Evolutionary conservation across 2,113 vertebrate genomes (phyloP).

Genomic region (Tetrao urogallus): DNA sequence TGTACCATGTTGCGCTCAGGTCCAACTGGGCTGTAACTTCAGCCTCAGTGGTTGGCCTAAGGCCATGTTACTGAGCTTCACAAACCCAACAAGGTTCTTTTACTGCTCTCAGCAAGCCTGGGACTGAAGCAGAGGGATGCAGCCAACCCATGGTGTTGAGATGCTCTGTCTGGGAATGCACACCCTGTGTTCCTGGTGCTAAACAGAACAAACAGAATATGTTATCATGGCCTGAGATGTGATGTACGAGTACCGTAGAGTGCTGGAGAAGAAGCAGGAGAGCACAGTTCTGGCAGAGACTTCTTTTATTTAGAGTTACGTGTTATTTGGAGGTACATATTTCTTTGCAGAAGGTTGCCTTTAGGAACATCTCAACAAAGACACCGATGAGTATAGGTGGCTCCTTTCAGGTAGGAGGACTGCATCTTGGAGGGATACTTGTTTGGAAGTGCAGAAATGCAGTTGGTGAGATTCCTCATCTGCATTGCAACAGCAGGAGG

Average conservation of each 20-base stretch:
- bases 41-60: not conserved
- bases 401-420: not conserved
- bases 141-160: not conserved
- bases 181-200: accelerated
- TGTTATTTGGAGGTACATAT: not conserved
- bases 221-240: accelerated
- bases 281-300: not conserved
- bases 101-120: accelerated
- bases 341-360: not conserved
- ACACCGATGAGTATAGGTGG: not conserved
- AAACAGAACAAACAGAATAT: not conserved
- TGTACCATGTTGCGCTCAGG: accelerated
- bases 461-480: not conserved
- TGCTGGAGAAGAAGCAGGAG: not conserved
- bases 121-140: not conserved
- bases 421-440: not conserved
- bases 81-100: not conserved
- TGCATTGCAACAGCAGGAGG: not conserved
- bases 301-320: not conserved
- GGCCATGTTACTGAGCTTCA: not conserved
- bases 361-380: not conserved
- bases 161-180: not conserved
- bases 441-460: not conserved
- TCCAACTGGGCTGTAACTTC: not conserved
- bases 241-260: not conserved